Conservation (phyloP, 2,113 vertebrate genomes). For the Chauna torquata region DNA sequence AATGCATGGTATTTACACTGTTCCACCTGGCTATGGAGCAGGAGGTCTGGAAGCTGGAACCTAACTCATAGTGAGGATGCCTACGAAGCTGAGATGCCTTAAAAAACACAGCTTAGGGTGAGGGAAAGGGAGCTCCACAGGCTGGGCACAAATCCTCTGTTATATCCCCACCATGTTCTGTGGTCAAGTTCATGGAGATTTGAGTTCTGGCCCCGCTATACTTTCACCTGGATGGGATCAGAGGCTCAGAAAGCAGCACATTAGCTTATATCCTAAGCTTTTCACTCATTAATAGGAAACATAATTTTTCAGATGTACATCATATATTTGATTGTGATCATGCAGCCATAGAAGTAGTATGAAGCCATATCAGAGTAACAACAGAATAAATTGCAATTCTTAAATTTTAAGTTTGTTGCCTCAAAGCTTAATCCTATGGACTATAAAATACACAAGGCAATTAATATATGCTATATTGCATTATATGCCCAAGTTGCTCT, state of each 20-base stretch:
- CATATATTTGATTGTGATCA: not conserved
- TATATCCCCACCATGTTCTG: fast-evolving
- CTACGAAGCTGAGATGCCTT: not conserved
- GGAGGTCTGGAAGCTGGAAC: not conserved
- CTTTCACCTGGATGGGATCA: not conserved
- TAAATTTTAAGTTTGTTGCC: not conserved
- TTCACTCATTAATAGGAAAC: not conserved
- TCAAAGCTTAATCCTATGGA: not conserved
- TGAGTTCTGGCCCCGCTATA: fast-evolving
- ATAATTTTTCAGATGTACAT: not conserved
- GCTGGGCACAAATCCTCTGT: not conserved
- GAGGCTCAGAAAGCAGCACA: not conserved
- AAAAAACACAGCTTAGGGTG: not conserved
- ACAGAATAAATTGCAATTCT: not conserved
- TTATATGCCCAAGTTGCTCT: not conserved
- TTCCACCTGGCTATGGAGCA: not conserved
- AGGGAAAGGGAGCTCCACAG: not conserved
- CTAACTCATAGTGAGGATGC: not conserved
- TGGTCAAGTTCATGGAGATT: not conserved
- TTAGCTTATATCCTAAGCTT: not conserved
- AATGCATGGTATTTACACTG: not conserved
- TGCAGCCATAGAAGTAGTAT: not conserved
- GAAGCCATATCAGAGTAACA: not conserved
- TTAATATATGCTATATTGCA: not conserved
- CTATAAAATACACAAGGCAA: not conserved